Percentiles rank a stretch among this genome's conserved stretches.
These are phyloP conservation scores for Diplodus puntazzo DNA, from an alignment of 2,797 vertebrate species.

Conservation along the genomic window DNA sequence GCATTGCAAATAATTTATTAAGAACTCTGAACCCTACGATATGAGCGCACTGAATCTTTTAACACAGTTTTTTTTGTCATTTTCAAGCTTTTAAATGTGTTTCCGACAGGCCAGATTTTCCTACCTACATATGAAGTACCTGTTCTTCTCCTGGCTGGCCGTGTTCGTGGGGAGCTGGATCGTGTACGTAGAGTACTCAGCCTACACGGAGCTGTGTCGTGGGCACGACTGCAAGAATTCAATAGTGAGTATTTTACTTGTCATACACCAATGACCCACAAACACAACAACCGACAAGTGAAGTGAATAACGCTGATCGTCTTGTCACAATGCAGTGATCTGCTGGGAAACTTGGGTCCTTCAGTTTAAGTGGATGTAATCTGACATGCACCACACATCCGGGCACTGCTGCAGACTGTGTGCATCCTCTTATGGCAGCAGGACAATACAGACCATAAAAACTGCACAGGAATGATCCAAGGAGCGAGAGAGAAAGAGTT, in stretches of 20 bases:
- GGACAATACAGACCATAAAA: no score
- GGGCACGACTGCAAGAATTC: slow-evolving; percentile 95
- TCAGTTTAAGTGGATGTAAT: no score
- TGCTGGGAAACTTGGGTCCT: no score
- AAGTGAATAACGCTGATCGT: no score
- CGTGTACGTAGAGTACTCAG: slow-evolving; percentile 95
- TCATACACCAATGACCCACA: neutral
- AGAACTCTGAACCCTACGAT: neutral
- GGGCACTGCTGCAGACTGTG: no score
- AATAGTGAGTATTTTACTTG: slow-evolving; percentile 86
- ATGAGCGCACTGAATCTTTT: neutral
- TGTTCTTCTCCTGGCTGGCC: slow-evolving; percentile 97
- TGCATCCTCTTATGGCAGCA: no score
- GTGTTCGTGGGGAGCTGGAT: slow-evolving; percentile 98
- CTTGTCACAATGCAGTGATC: no score
- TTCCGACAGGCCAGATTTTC: slow-evolving; percentile 90
- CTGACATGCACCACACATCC: no score
- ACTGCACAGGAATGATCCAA: no score
- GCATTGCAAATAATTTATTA: neutral
- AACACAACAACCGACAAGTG: no score
- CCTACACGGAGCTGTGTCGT: slow-evolving; percentile 96
- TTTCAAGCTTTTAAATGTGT: neutral
- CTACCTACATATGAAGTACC: slow-evolving; percentile 94
- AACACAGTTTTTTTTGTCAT: neutral
- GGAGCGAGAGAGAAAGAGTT: no score